These are phyloP conservation scores for Lepidocyrtinus sp. DNA, from an alignment of 2,888 invertebrate species.

Conservation along the genomic window DNA sequence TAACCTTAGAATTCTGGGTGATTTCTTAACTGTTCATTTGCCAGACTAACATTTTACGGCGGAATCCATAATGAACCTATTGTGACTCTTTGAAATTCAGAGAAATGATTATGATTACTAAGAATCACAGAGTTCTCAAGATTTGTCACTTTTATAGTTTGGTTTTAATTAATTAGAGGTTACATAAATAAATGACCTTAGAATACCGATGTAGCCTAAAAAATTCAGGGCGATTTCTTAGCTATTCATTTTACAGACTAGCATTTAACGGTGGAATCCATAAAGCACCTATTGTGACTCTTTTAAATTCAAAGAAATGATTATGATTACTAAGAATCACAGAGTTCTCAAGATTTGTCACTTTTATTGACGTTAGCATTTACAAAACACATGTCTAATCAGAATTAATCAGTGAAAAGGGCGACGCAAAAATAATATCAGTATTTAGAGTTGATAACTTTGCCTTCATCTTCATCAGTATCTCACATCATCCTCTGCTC, in stretches of 20 bases:
- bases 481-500: too few species aligned
- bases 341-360: too few species aligned
- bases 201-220: too few species aligned
- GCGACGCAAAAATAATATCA: slow-evolving; percentile 54
- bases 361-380: neutral
- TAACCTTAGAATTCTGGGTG: too few species aligned
- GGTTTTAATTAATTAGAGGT: too few species aligned
- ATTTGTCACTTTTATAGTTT: too few species aligned
- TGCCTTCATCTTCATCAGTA: too few species aligned
- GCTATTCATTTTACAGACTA: neutral
- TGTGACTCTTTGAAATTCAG: neutral
- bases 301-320: neutral
- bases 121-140: neutral
- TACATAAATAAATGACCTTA: too few species aligned
- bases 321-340: neutral
- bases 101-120: neutral
- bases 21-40: too few species aligned
- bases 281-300: neutral
- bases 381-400: neutral
- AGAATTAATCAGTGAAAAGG: slow-evolving; percentile 52
- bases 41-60: slow-evolving; percentile 42
- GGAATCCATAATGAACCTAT: slow-evolving; percentile 26
- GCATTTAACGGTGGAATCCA: slow-evolving; percentile 47
- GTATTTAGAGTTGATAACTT: too few species aligned
- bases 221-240: too few species aligned